A percentile compares a stretch with the other conserved stretches of the same genome.
Conservation (phyloP, 2,797 vertebrate species). For the Zalophus californianus region DNA sequence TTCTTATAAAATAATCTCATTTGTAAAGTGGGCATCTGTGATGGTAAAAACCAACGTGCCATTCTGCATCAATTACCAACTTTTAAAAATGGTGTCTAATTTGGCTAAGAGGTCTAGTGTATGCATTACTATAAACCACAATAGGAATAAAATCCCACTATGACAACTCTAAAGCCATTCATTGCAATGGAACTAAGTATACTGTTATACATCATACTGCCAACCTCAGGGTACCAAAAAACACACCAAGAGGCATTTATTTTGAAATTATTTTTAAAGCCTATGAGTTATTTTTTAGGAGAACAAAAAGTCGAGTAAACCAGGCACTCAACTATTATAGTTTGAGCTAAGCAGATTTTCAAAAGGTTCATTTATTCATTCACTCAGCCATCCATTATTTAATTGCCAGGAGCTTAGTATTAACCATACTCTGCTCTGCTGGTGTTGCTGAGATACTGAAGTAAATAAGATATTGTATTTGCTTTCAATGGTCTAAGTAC, state of each 20-base stretch:
- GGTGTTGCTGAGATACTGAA: background rate
- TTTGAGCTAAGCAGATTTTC: background rate
- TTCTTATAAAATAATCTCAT: conserved; percentile 39
- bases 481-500: background rate
- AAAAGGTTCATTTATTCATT: background rate
- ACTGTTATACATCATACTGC: background rate
- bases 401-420: background rate
- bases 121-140: background rate
- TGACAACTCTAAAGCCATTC: conserved; percentile 34
- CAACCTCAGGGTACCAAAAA: background rate
- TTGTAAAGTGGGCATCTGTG: background rate
- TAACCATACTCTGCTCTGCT: background rate
- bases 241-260: background rate
- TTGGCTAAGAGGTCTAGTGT: background rate
- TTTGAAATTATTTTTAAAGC: conserved; percentile 25
- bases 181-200: background rate
- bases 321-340: background rate
- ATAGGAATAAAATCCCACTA: background rate
- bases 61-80: background rate
- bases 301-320: conserved; percentile 20
- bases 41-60: background rate
- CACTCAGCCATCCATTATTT: background rate
- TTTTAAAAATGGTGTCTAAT: background rate
- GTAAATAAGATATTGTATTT: background rate
- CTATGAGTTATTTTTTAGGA: background rate